Evolutionary conservation across 2,113 vertebrate genomes (phyloP).

Genomic region (Indicator maculatus): DNA sequence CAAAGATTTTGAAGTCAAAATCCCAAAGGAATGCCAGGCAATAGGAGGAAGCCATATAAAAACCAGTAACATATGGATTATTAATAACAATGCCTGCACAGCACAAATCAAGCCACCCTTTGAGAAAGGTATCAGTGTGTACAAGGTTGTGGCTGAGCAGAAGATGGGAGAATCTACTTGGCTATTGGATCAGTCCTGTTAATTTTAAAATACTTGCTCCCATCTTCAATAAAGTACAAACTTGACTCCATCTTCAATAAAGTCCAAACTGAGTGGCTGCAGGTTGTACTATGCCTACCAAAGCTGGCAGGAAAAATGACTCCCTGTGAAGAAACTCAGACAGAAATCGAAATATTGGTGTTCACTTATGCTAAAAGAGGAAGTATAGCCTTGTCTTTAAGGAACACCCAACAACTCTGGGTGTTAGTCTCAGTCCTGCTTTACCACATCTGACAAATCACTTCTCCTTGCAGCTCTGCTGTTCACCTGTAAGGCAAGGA

Average conservation of each 20-base stretch:
- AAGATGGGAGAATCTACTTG: not conserved
- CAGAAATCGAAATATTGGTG: not conserved
- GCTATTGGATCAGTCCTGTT: not conserved
- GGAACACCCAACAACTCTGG: not conserved
- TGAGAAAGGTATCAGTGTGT: not conserved
- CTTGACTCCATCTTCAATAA: not conserved
- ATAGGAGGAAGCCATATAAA: not conserved
- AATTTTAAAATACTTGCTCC: not conserved
- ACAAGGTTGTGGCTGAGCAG: not conserved
- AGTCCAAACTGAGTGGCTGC: not conserved
- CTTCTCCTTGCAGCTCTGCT: not conserved
- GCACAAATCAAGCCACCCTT: not conserved
- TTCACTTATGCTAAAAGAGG: not conserved
- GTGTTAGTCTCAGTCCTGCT: not conserved
- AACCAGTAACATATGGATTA: not conserved
- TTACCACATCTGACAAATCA: slow-evolving; percentile 16
- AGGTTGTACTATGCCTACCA: not conserved
- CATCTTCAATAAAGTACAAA: not conserved
- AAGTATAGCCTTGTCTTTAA: not conserved
- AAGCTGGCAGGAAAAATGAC: not conserved
- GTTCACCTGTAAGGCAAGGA: not conserved
- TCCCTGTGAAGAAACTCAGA: not conserved
- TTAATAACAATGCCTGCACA: not conserved
- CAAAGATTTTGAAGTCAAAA: not conserved
- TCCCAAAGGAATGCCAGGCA: not conserved